These are phyloP conservation scores for Halesus radiatus DNA, from an alignment of 1,140 invertebrate genomes.

Conservation along the genomic window DNA sequence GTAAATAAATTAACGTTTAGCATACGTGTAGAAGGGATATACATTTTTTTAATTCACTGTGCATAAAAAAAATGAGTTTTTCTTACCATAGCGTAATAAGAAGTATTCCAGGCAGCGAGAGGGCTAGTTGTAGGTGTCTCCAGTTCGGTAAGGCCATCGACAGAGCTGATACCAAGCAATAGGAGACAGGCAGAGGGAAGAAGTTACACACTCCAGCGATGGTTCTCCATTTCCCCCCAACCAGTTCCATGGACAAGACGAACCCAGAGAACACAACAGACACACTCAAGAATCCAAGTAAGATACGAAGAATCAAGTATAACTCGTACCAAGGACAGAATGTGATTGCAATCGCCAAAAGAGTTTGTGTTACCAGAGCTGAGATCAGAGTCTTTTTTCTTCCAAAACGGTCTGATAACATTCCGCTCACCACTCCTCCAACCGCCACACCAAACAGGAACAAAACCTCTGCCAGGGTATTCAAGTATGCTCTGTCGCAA, in stretches of 20 bases:
- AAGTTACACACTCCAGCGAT: conserved; percentile 81
- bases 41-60: background rate
- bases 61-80: background rate
- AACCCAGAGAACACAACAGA: conserved; percentile 82
- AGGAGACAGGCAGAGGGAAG: conserved; percentile 79
- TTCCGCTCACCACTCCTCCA: conserved; percentile 78
- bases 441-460: conserved; percentile 78
- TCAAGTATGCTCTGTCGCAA: conserved; percentile 75
- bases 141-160: conserved; percentile 82
- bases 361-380: conserved; percentile 78
- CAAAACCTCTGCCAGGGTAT: conserved; percentile 77
- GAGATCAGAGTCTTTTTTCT: conserved; percentile 81
- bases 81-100: conserved; percentile 77
- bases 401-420: conserved; percentile 83
- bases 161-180: conserved; percentile 79
- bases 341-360: conserved; percentile 73
- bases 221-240: conserved; percentile 82
- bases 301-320: conserved; percentile 74
- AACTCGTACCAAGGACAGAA: conserved; percentile 76
- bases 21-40: too few relatives aligned
- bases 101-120: conserved; percentile 78
- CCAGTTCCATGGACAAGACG: conserved; percentile 79
- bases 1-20: too few relatives aligned
- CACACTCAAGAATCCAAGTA: conserved; percentile 79
- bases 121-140: conserved; percentile 79